Evolutionary conservation across 2,888 invertebrate species (phyloP).

Genomic region (Drosophila nr. fundita): DNA sequence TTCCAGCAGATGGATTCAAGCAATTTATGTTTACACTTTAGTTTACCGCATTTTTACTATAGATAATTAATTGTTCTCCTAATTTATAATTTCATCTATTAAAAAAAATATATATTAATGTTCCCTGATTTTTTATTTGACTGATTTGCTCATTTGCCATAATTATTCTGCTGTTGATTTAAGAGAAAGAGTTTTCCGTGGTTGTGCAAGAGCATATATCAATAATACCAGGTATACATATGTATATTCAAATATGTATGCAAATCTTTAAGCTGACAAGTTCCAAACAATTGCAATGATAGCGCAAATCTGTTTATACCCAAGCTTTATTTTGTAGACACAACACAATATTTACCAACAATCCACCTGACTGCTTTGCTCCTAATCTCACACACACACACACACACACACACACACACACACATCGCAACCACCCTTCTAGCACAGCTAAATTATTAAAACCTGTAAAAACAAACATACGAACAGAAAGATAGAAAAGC

Average conservation of each 20-base stretch:
- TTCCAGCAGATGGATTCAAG: neutral
- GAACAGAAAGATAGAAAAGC: constrained; percentile 45
- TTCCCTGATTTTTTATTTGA: neutral
- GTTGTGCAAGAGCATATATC: neutral
- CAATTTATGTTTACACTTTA: neutral
- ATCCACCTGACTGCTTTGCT: constrained; percentile 23
- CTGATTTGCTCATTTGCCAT: neutral
- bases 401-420: constrained; percentile 1
- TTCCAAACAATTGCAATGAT: constrained; percentile 17
- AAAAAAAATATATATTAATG: neutral
- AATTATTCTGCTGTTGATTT: neutral
- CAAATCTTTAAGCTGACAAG: constrained; percentile 8
- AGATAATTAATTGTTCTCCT: neutral
- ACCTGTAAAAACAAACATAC: constrained; percentile 35
- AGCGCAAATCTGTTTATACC: constrained; percentile 9
- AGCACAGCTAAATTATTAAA: constrained; percentile 65
- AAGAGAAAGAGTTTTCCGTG: neutral
- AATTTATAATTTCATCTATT: neutral
- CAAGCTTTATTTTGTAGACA: constrained; percentile 3
- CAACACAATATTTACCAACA: constrained; percentile 34
- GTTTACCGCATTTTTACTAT: neutral
- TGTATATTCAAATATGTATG: neutral
- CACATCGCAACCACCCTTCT: constrained; percentile 25
- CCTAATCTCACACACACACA: constrained; percentile 30
- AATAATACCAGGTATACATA: neutral